Percentiles rank a stretch among this genome's conserved stretches.
phyloP scores from a whole-genome alignment of 2,797 vertebrate species.

The Arrhamphus sclerolepis region DNA sequence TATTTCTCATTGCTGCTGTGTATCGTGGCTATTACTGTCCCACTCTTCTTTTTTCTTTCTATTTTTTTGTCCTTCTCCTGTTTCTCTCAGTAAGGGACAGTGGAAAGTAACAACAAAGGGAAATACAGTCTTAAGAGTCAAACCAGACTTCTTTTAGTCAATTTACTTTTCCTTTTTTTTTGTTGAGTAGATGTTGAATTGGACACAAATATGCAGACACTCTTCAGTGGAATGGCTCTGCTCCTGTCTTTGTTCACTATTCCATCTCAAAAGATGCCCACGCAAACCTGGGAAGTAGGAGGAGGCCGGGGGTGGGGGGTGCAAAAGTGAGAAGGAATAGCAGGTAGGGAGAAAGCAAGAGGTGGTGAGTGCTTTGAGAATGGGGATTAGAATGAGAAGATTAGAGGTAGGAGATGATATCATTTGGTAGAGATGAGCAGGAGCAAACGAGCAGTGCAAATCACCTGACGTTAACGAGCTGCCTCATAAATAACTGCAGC shows the following conservation, averaged over 20 bases:
- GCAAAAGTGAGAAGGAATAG: slow-evolving; percentile 21
- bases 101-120: slow-evolving; percentile 71
- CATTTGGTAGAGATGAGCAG: slow-evolving; percentile 78
- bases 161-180: slow-evolving; percentile 69
- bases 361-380: slow-evolving; percentile 52
- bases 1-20: slow-evolving; percentile 49
- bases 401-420: slow-evolving; percentile 80
- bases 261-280: slow-evolving; percentile 59
- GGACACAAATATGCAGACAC: slow-evolving; percentile 50
- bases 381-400: slow-evolving; percentile 71
- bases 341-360: slow-evolving; percentile 46
- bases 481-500: slow-evolving; percentile 80
- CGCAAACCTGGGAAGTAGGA: slow-evolving; percentile 52
- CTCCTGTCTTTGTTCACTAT: slow-evolving; percentile 47
- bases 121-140: slow-evolving; percentile 69
- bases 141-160: slow-evolving; percentile 70
- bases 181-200: slow-evolving; percentile 67
- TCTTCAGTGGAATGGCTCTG: slow-evolving; percentile 50
- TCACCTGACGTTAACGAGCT: slow-evolving; percentile 81
- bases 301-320: slow-evolving; percentile 31
- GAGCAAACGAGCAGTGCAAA: slow-evolving; percentile 82
- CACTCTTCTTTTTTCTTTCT: too few species aligned
- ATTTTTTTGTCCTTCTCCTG: slow-evolving; percentile 48
- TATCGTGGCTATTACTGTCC: slow-evolving; percentile 28
- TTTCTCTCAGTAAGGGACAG: slow-evolving; percentile 67